Evolutionary conservation across 2,888 invertebrate genomes (phyloP).

Genomic region (Pemphredon lugubris): DNA sequence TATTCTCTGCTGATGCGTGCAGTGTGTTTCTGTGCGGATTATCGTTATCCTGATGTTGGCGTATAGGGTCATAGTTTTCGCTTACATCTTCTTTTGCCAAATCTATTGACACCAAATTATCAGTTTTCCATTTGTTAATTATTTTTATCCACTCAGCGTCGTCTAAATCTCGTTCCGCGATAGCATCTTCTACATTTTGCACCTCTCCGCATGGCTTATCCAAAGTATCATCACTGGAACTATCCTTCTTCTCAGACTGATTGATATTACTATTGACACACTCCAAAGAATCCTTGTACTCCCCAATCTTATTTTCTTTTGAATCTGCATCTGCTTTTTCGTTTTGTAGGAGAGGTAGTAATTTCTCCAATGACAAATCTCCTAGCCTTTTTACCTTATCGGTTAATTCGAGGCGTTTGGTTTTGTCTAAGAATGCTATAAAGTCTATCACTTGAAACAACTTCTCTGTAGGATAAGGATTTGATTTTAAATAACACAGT

Average conservation of each 20-base stretch:
- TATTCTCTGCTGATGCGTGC: no score
- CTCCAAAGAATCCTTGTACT: neutral
- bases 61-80: neutral
- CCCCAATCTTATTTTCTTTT: neutral
- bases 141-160: neutral
- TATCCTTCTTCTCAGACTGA: no score
- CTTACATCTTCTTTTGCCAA: neutral
- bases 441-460: constrained; percentile 49
- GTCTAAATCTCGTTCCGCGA: no score
- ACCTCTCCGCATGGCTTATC: no score
- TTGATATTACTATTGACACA: no score
- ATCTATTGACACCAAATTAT: constrained; percentile 1
- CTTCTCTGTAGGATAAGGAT: constrained; percentile 37
- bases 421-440: constrained; percentile 43
- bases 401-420: constrained; percentile 41
- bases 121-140: neutral
- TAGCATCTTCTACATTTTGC: no score
- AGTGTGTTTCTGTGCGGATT: no score
- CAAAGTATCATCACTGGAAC: no score
- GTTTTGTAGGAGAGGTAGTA: constrained; percentile 39
- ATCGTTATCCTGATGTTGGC: neutral
- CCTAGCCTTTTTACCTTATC: constrained; percentile 39
- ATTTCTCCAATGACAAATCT: constrained; percentile 34
- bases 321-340: constrained; percentile 25
- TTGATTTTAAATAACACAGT: constrained; percentile 63